These are phyloP conservation scores for Amblyornis subalaris DNA, from an alignment of 2,113 vertebrate species.

Conservation along the genomic window DNA sequence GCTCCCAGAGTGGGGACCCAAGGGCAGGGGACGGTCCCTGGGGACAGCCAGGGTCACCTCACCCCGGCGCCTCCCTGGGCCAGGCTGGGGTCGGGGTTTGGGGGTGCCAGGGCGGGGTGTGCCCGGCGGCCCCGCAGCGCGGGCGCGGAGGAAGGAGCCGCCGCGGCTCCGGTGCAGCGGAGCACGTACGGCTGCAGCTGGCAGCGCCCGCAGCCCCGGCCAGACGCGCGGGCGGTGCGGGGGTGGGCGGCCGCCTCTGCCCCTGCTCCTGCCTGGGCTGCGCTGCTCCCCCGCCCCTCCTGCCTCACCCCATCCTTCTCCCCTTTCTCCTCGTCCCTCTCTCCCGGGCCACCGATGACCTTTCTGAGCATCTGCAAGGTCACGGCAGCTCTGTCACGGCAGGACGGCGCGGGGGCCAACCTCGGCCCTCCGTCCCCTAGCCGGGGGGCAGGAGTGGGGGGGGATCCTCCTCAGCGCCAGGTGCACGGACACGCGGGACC, in stretches of 20 bases:
- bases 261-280: not conserved
- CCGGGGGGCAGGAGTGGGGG: not conserved
- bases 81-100: not conserved
- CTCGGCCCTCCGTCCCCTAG: not conserved
- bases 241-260: not conserved
- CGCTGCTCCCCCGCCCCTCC: not conserved
- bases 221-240: not conserved
- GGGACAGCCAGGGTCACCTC: not conserved
- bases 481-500: not conserved
- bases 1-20: rapidly evolving
- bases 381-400: not conserved
- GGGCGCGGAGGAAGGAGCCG: not conserved
- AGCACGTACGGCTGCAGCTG: conserved; percentile 9
- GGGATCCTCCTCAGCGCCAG: not conserved
- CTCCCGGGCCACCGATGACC: not conserved
- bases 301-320: not conserved
- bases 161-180: not conserved
- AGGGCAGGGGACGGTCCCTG: not conserved
- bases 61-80: not conserved
- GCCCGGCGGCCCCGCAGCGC: not conserved
- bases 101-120: not conserved
- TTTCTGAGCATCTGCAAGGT: conserved; percentile 26
- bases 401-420: not conserved
- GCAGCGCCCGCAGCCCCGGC: not conserved
- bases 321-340: not conserved